Base-by-base conservation (phyloP, 2,113 vertebrate genomes). In the Siphamia tubifer region DNA sequence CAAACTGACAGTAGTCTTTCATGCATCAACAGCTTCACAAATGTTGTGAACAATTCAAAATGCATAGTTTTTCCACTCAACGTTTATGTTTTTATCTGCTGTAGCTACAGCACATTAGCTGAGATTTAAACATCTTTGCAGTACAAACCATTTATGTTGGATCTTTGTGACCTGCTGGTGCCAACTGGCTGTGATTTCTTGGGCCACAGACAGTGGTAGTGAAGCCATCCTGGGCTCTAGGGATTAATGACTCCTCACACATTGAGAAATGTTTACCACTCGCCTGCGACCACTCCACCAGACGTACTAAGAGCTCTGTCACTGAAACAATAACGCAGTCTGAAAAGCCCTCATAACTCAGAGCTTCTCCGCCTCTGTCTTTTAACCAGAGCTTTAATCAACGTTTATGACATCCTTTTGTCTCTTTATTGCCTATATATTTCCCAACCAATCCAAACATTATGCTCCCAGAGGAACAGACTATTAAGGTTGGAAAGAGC, bases 401-500 rank as follows among this genome's bases (percentile, higher is more conserved):
- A 92, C 84, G 76, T 93, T 93, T 93, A 93, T 93, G 91, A 91
- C 91, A 91, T 88, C 86, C 91, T 85, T 92, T 92, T 92, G 90
- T 92, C 87, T 91, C 85, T 92, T 93, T 93, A 93, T 91, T 90
- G 92, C 88, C 91, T 82, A 93, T 92, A 93, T 92, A 92, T 92
- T 92, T 92, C 80, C 83, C 70, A 76, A 90, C 79, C 85, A 76
- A 90, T 91, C 91, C 89, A 91, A 92, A 92, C 83, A 92, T 90
- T 90, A 90, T 90, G 84, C 84, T 89, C 84, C 85, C 79, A 77
- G 88, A 88, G 87, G 86, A 90, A 79, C 53, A 79, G 81, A 88
- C 90, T 88, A 87, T 92, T 90, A 91, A 86, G 83, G 85, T 53
- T 83, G 85, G 61, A 89, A 90, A 90, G 87, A 91, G 84, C 88